Base-by-base conservation (phyloP, 2,888 invertebrate species). In the Calliopum simillimum region DNA sequence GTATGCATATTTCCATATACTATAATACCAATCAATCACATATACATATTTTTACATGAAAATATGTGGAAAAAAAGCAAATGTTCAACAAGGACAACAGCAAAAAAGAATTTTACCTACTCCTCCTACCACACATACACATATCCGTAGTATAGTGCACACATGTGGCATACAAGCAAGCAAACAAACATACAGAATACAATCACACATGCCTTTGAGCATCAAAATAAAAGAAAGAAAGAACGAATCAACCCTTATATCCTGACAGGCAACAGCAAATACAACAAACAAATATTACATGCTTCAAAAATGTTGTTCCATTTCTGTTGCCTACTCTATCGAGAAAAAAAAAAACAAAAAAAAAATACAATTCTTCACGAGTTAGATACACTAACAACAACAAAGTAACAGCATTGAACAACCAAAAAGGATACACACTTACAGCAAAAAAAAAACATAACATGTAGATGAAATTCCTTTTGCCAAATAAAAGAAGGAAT, bases 261-360 rank as follows among this genome's bases (percentile, higher is more conserved):
- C 74, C 77, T 76, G 76, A 76, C 68, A 66, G 8, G 75, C 79
- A 56, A 62, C 49, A 47, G 19, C 33, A 61, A n/a, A n/a, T n/a
- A 49, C 59, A 65, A 41, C 64, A 49, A 69, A 46, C 56, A 58
- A 77, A 79, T 79, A 80, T 79, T 80, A 80, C 80, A 80, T 80
- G 80, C 80, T 80, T 80, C 80, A 80, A 80, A 80, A 80, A 80
- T 80, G 80, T 79, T 80, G 80, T 79, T 79, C 80, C 80, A 80
- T 79, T 80, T 79, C 79, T 80, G 47, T 16, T 61, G 61, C 49
- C 49, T 43, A 23, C 58, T 43, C 46, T 67, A 16, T 47, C 58
- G 47, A 67, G 58, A 47, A 33, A 33, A 58, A 67, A 67, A 47
- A 33, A 33, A 8, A 8, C 6, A 33, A 58, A 67, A 58, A 47